Base-by-base conservation (phyloP, 1,140 invertebrate species). In the Bombus picipes region DNA sequence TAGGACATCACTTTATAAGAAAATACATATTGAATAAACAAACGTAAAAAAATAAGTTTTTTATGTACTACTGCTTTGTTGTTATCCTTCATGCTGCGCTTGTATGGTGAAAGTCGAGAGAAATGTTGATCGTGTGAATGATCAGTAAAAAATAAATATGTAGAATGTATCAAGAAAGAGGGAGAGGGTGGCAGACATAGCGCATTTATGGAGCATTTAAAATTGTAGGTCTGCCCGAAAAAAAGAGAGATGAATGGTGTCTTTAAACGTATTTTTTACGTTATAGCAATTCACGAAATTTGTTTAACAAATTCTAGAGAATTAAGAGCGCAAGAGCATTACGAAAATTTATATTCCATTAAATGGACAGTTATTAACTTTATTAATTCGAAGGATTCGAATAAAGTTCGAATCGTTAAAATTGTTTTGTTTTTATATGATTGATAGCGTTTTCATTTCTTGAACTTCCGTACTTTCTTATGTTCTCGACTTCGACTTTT, bases 131-230 rank as follows among this genome's bases (percentile, higher is more conserved):
- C 70, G 89, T 87, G 77, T 82, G 84, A 88, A 87, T 81, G 81
- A 81, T 89, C 39, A 81, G 12, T 41, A 79, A 76, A 75, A 75
- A 65, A 78, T 87, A 74, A 83, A 82, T 88, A 85, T 81, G 83
- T 78, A 87, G 86, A 86, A 86, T 90, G 79, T 53, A 88, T 88
- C 86, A 75, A 66, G 77, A 84, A 86, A 85, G 86, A 73, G 71
- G 47, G 68, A 91, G 91, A 90, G 92, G 93, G 93, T 94, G 92
- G 93, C 92, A 93, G 92, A 91, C 78, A 88, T 81, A 90, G 93
- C 91, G 93, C 92, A 93, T 89, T 93, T 93, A 89, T 73, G 85
- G 90, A 88, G 86, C 81, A 92, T 91, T 92, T 73, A 47, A 90
- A 87, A 87, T 73, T 74, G 72, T 90, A 89, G 82, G 83, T 89